Base-by-base conservation (phyloP, 2,888 invertebrate species). In the Homarus gammarus region DNA sequence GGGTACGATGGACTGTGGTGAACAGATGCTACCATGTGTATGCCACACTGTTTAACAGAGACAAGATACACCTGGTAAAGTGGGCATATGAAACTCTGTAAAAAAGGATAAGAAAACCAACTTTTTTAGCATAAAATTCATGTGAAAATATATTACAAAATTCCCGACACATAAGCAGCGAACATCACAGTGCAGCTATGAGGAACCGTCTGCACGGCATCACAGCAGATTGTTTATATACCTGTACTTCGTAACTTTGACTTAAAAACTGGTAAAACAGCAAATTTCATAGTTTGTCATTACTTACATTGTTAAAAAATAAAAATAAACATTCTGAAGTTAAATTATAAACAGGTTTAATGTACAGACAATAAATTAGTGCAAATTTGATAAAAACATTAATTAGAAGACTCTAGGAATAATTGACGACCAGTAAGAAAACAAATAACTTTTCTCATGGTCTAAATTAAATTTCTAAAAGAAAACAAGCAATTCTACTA, bases 121-220 rank as follows among this genome's bases (percentile, higher is more conserved):
- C 31, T 40, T 1, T 68, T 61, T 68, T 79, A 36, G 86, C 86
- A 79, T 83, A 88, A 88, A 88, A 88, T 88, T 88, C 75, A 49
- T 88, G 87, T 88, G 87, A 88, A 88, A 88, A 88, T 88, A 88
- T 33, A 88, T 83, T 88, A 88, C 87, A 88, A 88, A 87, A 82
- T 61, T 68, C 79, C 79, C 56, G 33, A 72, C 64, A 64, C 40
- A 56, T 33, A 33, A 64, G 77, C 31, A 51, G 70, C 49, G 36
- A n/a, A 56, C 82, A 72, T 70, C 56, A 49, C 79, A 72, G 38
- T 33, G 56, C 40, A 22, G 49, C 44, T 38, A 40, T 68, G 44
- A 18, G 12, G 31, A n/a, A 36, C 64, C 27, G 31, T 27, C 27
- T 5, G 18, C 8, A 27, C 31, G 27, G 31, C 8, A 49, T 38